These are phyloP conservation scores for Apodemia duryi DNA, from an alignment of 2,888 invertebrate genomes.

Conservation along the genomic window DNA sequence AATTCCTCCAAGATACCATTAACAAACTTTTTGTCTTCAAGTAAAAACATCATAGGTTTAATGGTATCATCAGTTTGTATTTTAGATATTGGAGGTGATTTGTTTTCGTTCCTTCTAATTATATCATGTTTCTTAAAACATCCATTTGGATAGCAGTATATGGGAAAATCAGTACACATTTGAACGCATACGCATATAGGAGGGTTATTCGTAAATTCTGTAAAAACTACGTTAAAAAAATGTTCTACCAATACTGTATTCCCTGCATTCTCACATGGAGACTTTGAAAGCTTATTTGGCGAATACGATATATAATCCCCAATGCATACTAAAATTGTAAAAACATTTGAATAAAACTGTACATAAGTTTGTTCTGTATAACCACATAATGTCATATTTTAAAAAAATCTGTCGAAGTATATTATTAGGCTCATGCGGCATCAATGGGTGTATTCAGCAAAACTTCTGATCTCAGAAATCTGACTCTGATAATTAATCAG, in stretches of 20 bases:
- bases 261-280: constrained; percentile 39
- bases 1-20: constrained; percentile 37
- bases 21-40: constrained; percentile 44
- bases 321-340: constrained; percentile 37
- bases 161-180: constrained; percentile 55
- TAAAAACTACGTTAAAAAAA: constrained; percentile 61
- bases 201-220: constrained; percentile 52
- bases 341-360: background rate
- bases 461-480: too few species aligned
- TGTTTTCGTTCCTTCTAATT: constrained; percentile 30
- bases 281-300: background rate
- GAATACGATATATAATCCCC: constrained; percentile 34
- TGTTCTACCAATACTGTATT: constrained; percentile 49
- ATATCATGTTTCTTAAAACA: constrained; percentile 46
- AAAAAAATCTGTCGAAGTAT: background rate
- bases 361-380: background rate
- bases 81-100: constrained; percentile 20
- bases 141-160: constrained; percentile 65
- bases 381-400: too few species aligned
- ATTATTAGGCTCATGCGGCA: too few species aligned
- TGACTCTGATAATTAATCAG: too few species aligned
- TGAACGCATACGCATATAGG: constrained; percentile 63
- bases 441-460: too few species aligned
- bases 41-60: constrained; percentile 40
- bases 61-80: constrained; percentile 34